Evolutionary conservation across 1,140 invertebrate species (phyloP), one percentile per base, ranked within the genome.

Genomic region (Camponotus pennsylvanicus): DNA sequence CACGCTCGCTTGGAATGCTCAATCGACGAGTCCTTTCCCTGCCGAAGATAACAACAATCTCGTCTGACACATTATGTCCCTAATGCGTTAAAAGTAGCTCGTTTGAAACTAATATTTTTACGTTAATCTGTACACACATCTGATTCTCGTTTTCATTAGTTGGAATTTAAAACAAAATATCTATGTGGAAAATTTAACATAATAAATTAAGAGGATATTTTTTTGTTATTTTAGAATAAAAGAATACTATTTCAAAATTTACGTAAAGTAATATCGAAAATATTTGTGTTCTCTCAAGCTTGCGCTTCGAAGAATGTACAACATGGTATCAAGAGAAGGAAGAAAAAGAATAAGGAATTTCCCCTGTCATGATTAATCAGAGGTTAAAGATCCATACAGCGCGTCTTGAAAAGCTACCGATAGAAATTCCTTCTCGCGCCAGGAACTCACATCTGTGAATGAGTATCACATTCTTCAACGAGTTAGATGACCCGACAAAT

Each of bases 11-110:
- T 57, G 77, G 75, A 87, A 79, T 86, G 70, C 64, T 66, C 80
- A 73, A 90, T 90, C 73, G 76, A 86, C 83, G 86, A 87, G 84
- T 42, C 85, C 83, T 90, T 90, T 88, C 52, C 40, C 61, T 69
- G 7, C 71, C 79, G 67, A 61, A 84, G 86, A 89, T 87, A 87
- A 70, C 83, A 37, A 40, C 18, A 63, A 75, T 85, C 59, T 64
- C 37, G 73, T 52, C 42, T 45, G 77, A 49, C 63, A 27, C 32
- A 59, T 63, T 59, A 71, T 21, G 40, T 4, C 4, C 37, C 27
- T 21, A 11, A 18, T 59, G 69, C 63, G 71, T 76, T 71, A 85
- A 89, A 89, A 80, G 88, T 6, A n/a, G n/a, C 0, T 21, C 70
- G 52, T 42, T 85, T 86, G 67, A 45, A 69, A 32, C 52, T 13